phyloP scores from a whole-genome alignment of 2,797 vertebrate genomes.

The Fistularia tabacaria region DNA sequence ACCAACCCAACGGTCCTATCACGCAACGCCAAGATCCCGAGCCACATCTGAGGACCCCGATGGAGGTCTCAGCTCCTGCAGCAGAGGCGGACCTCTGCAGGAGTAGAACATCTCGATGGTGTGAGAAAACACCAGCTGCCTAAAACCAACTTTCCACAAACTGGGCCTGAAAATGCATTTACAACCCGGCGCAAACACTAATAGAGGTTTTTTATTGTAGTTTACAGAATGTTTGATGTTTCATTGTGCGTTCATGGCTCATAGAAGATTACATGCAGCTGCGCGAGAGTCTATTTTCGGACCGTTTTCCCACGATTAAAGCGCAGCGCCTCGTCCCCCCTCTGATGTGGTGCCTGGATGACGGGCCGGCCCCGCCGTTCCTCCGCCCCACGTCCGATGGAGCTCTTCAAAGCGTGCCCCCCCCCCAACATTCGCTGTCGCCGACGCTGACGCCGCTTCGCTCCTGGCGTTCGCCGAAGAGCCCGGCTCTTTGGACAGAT shows the following conservation, averaged over 20 bases:
- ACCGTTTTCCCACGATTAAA: slow-evolving; percentile 60
- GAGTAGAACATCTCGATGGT: too few relatives aligned
- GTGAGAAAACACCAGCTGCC: too few relatives aligned
- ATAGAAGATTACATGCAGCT: slow-evolving; percentile 60
- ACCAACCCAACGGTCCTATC: slow-evolving; percentile 23
- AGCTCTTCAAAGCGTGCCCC: slow-evolving; percentile 31
- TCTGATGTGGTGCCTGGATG: slow-evolving; percentile 58
- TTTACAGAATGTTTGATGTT: slow-evolving; percentile 56
- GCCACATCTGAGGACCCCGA: slow-evolving; percentile 11
- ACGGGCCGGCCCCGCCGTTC: slow-evolving; percentile 26
- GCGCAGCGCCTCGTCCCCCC: slow-evolving; percentile 30
- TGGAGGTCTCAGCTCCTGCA: not conserved
- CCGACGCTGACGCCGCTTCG: slow-evolving; percentile 8
- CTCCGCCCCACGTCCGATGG: not conserved
- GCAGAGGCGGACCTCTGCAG: too few relatives aligned
- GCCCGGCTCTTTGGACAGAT: too few relatives aligned
- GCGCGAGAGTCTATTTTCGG: slow-evolving; percentile 55
- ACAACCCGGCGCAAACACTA: slow-evolving; percentile 3
- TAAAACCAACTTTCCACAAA: not conserved
- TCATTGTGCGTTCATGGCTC: slow-evolving; percentile 46
- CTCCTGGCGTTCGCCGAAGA: not conserved
- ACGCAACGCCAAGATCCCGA: slow-evolving; percentile 29
- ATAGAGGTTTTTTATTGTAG: slow-evolving; percentile 10
- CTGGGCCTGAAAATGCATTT: slow-evolving; percentile 28
- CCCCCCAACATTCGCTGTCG: slow-evolving; percentile 12